phyloP scores from a whole-genome alignment of 2,888 invertebrate species.

The Gymnocheta viridis region DNA sequence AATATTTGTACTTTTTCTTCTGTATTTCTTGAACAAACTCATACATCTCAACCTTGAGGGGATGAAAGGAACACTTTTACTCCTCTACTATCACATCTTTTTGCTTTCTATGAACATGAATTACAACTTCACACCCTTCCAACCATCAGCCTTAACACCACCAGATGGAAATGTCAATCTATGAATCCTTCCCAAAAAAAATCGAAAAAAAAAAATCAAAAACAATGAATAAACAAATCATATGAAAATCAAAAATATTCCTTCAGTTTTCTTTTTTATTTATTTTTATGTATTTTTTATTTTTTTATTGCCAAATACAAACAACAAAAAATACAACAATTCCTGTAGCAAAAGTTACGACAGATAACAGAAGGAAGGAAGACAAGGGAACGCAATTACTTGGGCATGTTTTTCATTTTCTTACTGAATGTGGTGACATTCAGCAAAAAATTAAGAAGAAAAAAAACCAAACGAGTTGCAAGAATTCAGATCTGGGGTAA shows the following conservation, averaged over 20 bases:
- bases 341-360: conserved; percentile 49
- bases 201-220: conserved; percentile 10
- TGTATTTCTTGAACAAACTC: conserved; percentile 11
- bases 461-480: not conserved
- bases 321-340: conserved; percentile 29
- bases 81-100: not conserved
- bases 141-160: not conserved
- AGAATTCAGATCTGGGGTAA: conserved; percentile 29
- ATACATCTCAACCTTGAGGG: conserved; percentile 33
- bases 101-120: conserved; percentile 10
- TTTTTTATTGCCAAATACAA: conserved; percentile 28
- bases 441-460: conserved; percentile 2
- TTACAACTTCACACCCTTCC: conserved; percentile 57
- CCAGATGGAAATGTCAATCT: conserved; percentile 28
- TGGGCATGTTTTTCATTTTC: conserved; percentile 53
- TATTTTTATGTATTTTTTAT: too few species aligned
- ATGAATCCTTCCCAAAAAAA: too few species aligned
- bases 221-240: conserved; percentile 67
- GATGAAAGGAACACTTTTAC: conserved; percentile 18
- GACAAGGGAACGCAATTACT: conserved; percentile 69
- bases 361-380: conserved; percentile 65
- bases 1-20: conserved; percentile 54
- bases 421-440: conserved; percentile 56
- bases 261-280: too few species aligned
- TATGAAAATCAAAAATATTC: conserved; percentile 66